Conservation (phyloP, 2,113 vertebrate species). For the Apodemus sylvaticus region DNA sequence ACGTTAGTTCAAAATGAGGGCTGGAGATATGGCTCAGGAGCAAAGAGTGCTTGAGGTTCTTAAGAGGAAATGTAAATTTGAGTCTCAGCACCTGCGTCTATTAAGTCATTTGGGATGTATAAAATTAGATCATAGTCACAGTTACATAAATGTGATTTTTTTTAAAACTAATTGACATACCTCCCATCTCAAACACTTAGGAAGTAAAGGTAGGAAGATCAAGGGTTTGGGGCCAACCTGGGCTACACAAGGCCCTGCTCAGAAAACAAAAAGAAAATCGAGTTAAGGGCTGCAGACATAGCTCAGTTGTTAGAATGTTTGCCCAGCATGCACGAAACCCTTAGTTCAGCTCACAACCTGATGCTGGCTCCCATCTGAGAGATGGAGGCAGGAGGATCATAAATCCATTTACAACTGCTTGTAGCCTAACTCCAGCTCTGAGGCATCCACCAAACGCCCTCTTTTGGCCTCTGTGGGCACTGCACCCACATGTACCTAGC, state of each 20-base stretch:
- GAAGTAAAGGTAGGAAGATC: not conserved
- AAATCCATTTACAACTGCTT: not conserved
- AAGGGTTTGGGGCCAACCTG: not conserved
- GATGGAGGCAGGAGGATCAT: not conserved
- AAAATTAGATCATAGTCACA: not conserved
- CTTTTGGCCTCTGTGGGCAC: not conserved
- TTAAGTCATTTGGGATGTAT: too few relatives aligned
- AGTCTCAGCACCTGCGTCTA: not conserved
- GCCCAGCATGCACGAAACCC: not conserved
- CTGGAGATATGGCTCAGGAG: not conserved
- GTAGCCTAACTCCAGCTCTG: not conserved
- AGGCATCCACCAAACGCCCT: not conserved
- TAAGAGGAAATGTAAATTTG: not conserved
- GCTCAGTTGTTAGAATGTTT: not conserved
- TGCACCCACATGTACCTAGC: not conserved
- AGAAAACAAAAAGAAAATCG: not conserved
- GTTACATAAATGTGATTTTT: not conserved
- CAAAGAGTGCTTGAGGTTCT: not conserved
- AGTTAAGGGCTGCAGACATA: not conserved
- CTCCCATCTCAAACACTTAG: not conserved
- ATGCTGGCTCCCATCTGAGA: not conserved
- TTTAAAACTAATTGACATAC: not conserved
- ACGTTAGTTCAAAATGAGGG: not conserved
- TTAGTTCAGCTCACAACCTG: not conserved
- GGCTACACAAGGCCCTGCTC: not conserved